phyloP scores from a whole-genome alignment of 2,797 vertebrate genomes.

The Acrocephalus scirpaceus region DNA sequence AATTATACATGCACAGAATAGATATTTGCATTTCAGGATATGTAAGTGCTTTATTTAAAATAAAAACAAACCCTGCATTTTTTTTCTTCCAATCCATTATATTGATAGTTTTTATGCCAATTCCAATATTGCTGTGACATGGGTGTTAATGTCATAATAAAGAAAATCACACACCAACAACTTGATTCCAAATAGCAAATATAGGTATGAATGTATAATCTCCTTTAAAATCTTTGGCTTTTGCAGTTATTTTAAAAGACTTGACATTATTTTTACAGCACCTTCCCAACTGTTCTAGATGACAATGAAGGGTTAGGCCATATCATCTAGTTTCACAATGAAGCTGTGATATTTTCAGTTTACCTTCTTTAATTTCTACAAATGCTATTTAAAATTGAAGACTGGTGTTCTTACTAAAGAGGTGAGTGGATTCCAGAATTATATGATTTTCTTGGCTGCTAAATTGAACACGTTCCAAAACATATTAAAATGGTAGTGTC shows the following conservation, averaged over 20 bases:
- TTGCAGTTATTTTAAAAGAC: constrained; percentile 69
- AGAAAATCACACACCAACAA: constrained; percentile 38
- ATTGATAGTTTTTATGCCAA: constrained; percentile 71
- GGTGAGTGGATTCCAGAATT: constrained; percentile 83
- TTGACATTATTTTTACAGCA: constrained; percentile 67
- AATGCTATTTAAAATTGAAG: constrained; percentile 60
- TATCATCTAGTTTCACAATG: constrained; percentile 79
- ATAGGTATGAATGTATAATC: background rate
- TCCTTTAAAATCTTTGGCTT: constrained; percentile 57
- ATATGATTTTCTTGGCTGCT: constrained; percentile 70
- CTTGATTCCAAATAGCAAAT: constrained; percentile 48
- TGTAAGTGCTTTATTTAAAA: constrained; percentile 63
- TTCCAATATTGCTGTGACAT: constrained; percentile 66
- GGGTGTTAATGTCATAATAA: constrained; percentile 68
- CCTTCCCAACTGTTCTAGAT: constrained; percentile 81
- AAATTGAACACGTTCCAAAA: constrained; percentile 66
- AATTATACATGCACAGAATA: constrained; percentile 57
- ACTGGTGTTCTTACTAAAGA: constrained; percentile 70
- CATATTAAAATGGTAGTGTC: constrained; percentile 41
- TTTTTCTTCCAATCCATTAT: constrained; percentile 39
- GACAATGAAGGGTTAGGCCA: constrained; percentile 87
- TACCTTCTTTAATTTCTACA: constrained; percentile 77
- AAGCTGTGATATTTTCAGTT: constrained; percentile 84
- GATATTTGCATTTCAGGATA: constrained; percentile 63
- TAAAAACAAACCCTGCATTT: constrained; percentile 33